Evolutionary conservation across 2,888 invertebrate genomes (phyloP).

Genomic region (Temnothorax unifasciatus): DNA sequence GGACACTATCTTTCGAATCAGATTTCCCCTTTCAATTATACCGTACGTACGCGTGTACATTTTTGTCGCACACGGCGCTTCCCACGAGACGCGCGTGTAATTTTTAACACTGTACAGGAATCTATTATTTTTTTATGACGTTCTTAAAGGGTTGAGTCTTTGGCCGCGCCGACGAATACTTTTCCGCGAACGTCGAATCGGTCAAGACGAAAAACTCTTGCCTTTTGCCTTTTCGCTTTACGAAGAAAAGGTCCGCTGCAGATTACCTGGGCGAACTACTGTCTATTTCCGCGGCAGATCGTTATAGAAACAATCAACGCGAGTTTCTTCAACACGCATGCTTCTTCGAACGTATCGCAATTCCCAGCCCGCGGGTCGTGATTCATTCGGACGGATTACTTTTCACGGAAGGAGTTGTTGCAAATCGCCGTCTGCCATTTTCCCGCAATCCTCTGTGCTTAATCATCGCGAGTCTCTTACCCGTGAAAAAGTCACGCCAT

Average conservation of each 20-base stretch:
- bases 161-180: neutral
- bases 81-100: neutral
- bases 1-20: neutral
- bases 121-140: neutral
- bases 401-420: constrained; percentile 49
- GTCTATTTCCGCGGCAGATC: neutral
- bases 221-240: constrained; percentile 8
- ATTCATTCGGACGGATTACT: constrained; percentile 42
- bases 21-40: neutral
- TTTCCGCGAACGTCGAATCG: constrained; percentile 27
- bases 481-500: neutral
- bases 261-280: neutral
- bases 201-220: neutral
- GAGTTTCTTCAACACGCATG: constrained; percentile 27
- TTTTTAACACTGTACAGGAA: neutral
- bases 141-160: neutral
- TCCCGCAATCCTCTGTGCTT: constrained; percentile 5
- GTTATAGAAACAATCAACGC: constrained; percentile 38
- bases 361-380: constrained; percentile 14
- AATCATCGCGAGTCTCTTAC: constrained; percentile 9
- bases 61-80: too few species aligned
- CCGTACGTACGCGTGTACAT: too few species aligned
- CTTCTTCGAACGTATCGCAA: constrained; percentile 49
- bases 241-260: constrained; percentile 9
- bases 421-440: neutral